phyloP scores from a whole-genome alignment of 1,140 invertebrate genomes.

The Drosophila pseudoobscura region DNA sequence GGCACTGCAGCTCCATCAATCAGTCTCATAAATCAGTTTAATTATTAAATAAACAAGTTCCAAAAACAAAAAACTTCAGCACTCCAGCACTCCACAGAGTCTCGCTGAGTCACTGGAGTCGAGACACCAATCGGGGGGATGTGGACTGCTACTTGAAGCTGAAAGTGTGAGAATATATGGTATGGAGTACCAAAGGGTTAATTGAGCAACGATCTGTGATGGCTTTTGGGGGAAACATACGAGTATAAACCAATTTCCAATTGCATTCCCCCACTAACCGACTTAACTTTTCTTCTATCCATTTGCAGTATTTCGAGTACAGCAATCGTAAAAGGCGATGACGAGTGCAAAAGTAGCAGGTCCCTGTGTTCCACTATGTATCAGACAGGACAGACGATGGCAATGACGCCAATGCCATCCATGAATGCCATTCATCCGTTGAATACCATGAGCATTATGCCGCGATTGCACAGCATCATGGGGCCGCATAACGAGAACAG shows the following conservation, averaged over 20 bases:
- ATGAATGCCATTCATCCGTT: conserved; percentile 11
- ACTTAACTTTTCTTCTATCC: background rate
- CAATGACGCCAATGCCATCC: background rate
- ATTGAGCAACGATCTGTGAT: conserved; percentile 50
- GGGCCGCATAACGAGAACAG: conserved; percentile 58
- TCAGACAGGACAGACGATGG: conserved; percentile 22
- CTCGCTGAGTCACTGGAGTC: conserved; percentile 31
- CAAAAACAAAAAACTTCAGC: conserved; percentile 3
- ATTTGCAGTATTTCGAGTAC: conserved; percentile 28
- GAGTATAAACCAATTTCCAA: no score
- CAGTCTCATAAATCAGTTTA: conserved; percentile 80
- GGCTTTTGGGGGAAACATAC: background rate
- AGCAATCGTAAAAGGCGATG: conserved; percentile 25
- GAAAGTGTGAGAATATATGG: conserved; percentile 58
- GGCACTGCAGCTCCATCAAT: conserved; percentile 58
- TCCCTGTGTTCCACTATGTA: conserved; percentile 26
- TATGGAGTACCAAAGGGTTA: conserved; percentile 59
- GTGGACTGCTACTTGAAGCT: conserved; percentile 2
- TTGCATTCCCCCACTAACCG: background rate
- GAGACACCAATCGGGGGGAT: background rate
- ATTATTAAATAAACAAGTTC: conserved; percentile 81
- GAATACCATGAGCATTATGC: conserved; percentile 35
- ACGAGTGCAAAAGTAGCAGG: conserved; percentile 51
- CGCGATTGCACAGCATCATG: conserved; percentile 50
- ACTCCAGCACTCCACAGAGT: background rate